phyloP scores from a whole-genome alignment of 1,140 invertebrate species.

The Calliphora vicina region DNA sequence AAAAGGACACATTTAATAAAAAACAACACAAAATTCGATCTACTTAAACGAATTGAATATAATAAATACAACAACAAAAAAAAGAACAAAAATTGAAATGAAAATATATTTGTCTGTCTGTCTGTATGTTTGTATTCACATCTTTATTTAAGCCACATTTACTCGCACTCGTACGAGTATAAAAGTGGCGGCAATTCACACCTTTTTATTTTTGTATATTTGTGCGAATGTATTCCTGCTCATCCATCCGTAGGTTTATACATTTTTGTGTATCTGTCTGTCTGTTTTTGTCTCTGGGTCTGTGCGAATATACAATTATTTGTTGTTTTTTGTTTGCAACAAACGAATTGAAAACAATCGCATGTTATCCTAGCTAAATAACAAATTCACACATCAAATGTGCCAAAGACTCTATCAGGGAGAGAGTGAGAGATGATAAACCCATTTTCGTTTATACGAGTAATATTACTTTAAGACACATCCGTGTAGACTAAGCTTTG shows the following conservation, averaged over 20 bases:
- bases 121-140: constrained; percentile 21
- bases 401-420: constrained; percentile 48
- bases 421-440: constrained; percentile 3
- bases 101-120: not conserved
- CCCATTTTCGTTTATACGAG: not conserved
- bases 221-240: not conserved
- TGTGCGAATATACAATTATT: not conserved
- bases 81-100: not conserved
- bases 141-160: constrained; percentile 22
- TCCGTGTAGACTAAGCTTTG: no score
- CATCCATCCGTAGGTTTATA: constrained; percentile 19
- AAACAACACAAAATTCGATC: not conserved
- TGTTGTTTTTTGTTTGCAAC: not conserved
- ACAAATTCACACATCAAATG: constrained; percentile 63
- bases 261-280: not conserved
- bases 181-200: constrained; percentile 44
- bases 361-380: constrained; percentile 55
- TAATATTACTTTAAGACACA: not conserved
- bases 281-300: not conserved
- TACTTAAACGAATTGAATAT: constrained; percentile 12
- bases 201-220: constrained; percentile 36
- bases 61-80: no score
- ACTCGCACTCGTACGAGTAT: no score
- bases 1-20: not conserved
- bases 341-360: constrained; percentile 49